Conservation (phyloP, 2,888 invertebrate genomes). For the Lasioglossum lativentre region DNA sequence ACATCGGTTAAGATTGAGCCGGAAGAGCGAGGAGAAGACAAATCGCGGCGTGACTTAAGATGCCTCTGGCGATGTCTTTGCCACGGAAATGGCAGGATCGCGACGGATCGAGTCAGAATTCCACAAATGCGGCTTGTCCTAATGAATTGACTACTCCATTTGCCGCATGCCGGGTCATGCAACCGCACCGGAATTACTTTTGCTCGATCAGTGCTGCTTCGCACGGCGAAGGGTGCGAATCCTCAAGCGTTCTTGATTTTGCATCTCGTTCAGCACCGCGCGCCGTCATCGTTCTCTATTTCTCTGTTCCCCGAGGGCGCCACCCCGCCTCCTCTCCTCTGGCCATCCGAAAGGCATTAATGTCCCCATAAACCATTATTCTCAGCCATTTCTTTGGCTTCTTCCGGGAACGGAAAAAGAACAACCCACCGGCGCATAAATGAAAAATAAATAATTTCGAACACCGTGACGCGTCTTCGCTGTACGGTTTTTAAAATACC, state of each 20-base stretch:
- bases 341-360: conserved; percentile 13
- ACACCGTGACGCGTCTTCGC: conserved; percentile 28
- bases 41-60: conserved; percentile 32
- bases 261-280: conserved; percentile 26
- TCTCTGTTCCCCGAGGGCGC: not conserved
- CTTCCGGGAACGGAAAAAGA: not conserved
- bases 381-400: not conserved
- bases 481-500: not conserved
- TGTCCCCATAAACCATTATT: conserved; percentile 37
- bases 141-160: conserved; percentile 73
- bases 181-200: conserved; percentile 61
- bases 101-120: conserved; percentile 62
- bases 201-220: conserved; percentile 61
- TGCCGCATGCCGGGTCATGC: conserved; percentile 24
- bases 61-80: conserved; percentile 55
- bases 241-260: conserved; percentile 51
- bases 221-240: conserved; percentile 41
- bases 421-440: conserved; percentile 3
- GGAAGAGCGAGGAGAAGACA: not conserved
- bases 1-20: not conserved
- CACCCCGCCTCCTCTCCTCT: too few relatives aligned
- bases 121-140: conserved; percentile 60
- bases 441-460: conserved; percentile 32
- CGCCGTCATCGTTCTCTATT: not conserved
- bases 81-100: conserved; percentile 55